Evolutionary conservation across 2,797 vertebrate species (phyloP).

Genomic region (Champsocephalus gunnari): DNA sequence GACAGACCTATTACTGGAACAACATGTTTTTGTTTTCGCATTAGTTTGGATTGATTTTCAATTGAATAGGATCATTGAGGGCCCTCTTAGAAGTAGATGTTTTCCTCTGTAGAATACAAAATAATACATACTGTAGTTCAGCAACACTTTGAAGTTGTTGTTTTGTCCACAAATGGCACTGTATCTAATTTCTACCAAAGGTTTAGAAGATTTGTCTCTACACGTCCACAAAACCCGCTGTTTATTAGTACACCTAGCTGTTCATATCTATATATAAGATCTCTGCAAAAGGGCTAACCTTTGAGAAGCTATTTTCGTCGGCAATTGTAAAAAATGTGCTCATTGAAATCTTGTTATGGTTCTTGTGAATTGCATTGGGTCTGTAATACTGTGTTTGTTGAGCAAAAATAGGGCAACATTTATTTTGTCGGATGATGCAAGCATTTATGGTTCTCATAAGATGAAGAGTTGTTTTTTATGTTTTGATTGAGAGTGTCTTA

Average conservation of each 20-base stretch:
- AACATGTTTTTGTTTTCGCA: not conserved
- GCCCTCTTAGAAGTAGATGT: not conserved
- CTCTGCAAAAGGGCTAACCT: not conserved
- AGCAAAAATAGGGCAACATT: too few species aligned
- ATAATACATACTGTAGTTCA: not conserved
- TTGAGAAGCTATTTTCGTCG: not conserved
- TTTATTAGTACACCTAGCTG: not conserved
- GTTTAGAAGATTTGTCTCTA: not conserved
- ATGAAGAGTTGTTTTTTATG: not conserved
- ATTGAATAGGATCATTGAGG: not conserved
- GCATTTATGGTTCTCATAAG: not conserved
- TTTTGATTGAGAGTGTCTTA: slow-evolving; percentile 7
- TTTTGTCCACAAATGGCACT: not conserved
- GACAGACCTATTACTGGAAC: slow-evolving; percentile 1
- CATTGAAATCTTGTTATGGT: not conserved
- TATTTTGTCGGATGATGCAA: not conserved
- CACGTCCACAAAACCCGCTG: not conserved
- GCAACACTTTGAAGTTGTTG: not conserved
- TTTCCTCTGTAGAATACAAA: slow-evolving; percentile 1
- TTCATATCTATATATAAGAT: not conserved
- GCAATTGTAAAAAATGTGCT: not conserved
- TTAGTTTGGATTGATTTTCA: not conserved
- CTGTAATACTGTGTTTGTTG: not conserved
- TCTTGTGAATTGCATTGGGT: not conserved
- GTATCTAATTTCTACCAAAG: not conserved